Conservation (phyloP, 2,888 invertebrate species). For the Agonopterix subpropinquella region DNA sequence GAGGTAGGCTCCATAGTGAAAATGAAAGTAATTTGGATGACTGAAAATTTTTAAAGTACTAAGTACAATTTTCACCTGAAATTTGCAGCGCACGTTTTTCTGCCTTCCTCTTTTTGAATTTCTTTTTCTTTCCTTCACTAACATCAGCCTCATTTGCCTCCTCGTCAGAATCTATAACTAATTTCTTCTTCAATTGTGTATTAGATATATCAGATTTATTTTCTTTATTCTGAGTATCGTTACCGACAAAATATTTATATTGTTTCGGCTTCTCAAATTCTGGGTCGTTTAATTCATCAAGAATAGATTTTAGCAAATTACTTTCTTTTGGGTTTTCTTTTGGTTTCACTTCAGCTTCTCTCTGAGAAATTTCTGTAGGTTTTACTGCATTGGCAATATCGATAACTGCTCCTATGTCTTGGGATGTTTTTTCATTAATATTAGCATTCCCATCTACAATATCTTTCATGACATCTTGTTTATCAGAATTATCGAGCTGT, state of each 20-base stretch:
- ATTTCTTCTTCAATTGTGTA: constrained; percentile 44
- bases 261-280: constrained; percentile 39
- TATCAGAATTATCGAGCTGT: constrained; percentile 21
- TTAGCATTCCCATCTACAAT: neutral
- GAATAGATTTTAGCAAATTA: constrained; percentile 42
- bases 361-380: too few species aligned
- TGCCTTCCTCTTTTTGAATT: constrained; percentile 44
- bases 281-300: constrained; percentile 54
- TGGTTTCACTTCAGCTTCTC: too few species aligned
- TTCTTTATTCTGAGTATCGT: constrained; percentile 10
- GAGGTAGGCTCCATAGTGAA: too few species aligned
- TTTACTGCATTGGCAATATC: neutral
- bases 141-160: constrained; percentile 28
- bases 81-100: constrained; percentile 56
- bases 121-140: constrained; percentile 39
- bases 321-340: constrained; percentile 11
- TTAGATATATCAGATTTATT: constrained; percentile 11
- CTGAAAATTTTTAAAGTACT: too few species aligned
- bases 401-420: neutral
- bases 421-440: neutral
- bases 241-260: constrained; percentile 44
- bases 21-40: too few species aligned
- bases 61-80: constrained; percentile 39
- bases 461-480: neutral
- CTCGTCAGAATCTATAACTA: constrained; percentile 62